Evolutionary conservation across 2,888 invertebrate species (phyloP).

Genomic region (Heliconius ismenius): DNA sequence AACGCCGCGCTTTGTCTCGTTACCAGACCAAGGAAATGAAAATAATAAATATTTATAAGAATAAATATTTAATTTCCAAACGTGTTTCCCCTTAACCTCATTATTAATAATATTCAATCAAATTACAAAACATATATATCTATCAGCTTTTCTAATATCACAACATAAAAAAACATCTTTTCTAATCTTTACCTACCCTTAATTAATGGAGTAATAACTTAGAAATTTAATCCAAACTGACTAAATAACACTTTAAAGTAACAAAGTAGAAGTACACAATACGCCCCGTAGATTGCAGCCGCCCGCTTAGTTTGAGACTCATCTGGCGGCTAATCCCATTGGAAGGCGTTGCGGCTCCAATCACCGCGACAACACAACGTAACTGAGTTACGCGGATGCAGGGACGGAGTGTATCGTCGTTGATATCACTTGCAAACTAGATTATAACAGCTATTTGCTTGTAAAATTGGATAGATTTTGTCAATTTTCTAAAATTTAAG

Average conservation of each 20-base stretch:
- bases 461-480: background rate
- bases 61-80: too few species aligned
- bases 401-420: conserved; percentile 40
- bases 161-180: too few species aligned
- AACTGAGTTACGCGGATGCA: conserved; percentile 67
- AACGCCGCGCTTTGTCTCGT: too few species aligned
- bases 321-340: conserved; percentile 65
- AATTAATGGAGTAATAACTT: background rate
- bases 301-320: conserved; percentile 52
- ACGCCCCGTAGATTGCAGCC: conserved; percentile 34
- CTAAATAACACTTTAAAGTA: background rate
- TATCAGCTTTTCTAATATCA: too few species aligned
- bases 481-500: conserved; percentile 17
- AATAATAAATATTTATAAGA: too few species aligned
- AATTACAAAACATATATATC: too few species aligned
- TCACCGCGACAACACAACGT: conserved; percentile 56
- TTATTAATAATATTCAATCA: too few species aligned
- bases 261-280: background rate
- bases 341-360: conserved; percentile 70
- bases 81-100: too few species aligned
- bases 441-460: conserved; percentile 26
- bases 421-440: conserved; percentile 38
- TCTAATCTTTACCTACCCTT: too few species aligned
- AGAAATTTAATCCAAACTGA: background rate
- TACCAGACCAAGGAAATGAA: too few species aligned